These are phyloP conservation scores for Eupithecia centaureata DNA, from an alignment of 2,888 invertebrate genomes.

Conservation along the genomic window DNA sequence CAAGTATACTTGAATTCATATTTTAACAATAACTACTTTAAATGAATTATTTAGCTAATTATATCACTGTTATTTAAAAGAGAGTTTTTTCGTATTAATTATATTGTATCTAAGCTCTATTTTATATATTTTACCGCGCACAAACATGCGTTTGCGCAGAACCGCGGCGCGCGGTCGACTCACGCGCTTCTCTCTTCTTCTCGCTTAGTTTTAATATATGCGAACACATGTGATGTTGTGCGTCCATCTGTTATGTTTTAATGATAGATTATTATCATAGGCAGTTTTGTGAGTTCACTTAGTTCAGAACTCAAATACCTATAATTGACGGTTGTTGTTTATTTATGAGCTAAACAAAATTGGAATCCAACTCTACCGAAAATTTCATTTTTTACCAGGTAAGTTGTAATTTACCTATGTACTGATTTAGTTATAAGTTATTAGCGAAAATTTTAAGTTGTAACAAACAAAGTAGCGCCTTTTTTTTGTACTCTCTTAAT, in stretches of 20 bases:
- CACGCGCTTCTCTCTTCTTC: constrained; percentile 58
- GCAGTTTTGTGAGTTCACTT: background rate
- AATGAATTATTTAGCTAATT: background rate
- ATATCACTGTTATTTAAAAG: background rate
- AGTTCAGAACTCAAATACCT: background rate
- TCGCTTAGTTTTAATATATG: constrained; percentile 38
- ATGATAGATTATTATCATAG: background rate
- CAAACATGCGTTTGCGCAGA: constrained; percentile 19
- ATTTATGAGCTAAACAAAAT: background rate
- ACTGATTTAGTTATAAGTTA: too few species aligned
- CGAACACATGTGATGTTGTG: constrained; percentile 9
- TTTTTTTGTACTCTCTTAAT: too few species aligned
- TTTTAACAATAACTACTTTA: background rate
- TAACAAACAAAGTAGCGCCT: too few species aligned
- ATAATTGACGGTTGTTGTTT: background rate
- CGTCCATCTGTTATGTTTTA: constrained; percentile 8
- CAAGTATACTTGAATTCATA: background rate
- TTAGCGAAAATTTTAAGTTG: too few species aligned
- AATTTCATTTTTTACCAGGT: background rate
- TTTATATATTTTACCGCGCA: background rate
- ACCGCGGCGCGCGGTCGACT: constrained; percentile 48
- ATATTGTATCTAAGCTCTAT: background rate
- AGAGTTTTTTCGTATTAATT: background rate
- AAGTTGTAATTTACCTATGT: background rate
- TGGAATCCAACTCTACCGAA: background rate